phyloP scores from a whole-genome alignment of 1,140 invertebrate species.

The Phymorhynchus buccinoides region DNA sequence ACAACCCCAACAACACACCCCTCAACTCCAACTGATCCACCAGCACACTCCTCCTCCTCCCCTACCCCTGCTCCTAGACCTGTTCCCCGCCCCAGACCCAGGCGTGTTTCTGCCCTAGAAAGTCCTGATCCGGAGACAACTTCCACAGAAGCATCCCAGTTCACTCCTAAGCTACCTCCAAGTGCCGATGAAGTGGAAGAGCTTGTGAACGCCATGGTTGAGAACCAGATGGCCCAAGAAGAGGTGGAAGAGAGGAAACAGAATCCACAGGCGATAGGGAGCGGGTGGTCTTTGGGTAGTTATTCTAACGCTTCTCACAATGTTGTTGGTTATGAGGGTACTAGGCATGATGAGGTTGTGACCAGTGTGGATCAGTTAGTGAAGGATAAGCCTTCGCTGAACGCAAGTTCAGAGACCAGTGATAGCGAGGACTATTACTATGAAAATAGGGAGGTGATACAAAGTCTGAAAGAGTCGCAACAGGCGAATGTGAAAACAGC shows the following conservation, averaged over 20 bases:
- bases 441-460: background rate
- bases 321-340: background rate
- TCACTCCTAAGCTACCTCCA: conserved; percentile 10
- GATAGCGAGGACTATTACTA: background rate
- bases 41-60: background rate
- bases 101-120: background rate
- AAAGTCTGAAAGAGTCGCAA: background rate
- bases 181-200: conserved; percentile 34
- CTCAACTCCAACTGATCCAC: background rate
- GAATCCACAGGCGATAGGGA: background rate
- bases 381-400: too few species aligned
- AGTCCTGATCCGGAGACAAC: background rate
- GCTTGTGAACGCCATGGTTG: conserved; percentile 21
- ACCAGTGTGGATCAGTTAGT: background rate
- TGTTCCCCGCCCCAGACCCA: conserved; percentile 11
- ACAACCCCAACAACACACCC: background rate
- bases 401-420: background rate
- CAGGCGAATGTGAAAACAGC: background rate
- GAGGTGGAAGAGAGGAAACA: background rate
- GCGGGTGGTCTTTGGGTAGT: background rate
- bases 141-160: background rate
- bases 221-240: conserved; percentile 7
- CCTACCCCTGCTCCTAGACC: background rate
- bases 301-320: background rate
- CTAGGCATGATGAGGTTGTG: background rate